Percentiles rank a stretch among this genome's conserved stretches.
These are phyloP conservation scores for Oryzias javanicus DNA, from an alignment of 2,113 vertebrate genomes.

Conservation along the genomic window DNA sequence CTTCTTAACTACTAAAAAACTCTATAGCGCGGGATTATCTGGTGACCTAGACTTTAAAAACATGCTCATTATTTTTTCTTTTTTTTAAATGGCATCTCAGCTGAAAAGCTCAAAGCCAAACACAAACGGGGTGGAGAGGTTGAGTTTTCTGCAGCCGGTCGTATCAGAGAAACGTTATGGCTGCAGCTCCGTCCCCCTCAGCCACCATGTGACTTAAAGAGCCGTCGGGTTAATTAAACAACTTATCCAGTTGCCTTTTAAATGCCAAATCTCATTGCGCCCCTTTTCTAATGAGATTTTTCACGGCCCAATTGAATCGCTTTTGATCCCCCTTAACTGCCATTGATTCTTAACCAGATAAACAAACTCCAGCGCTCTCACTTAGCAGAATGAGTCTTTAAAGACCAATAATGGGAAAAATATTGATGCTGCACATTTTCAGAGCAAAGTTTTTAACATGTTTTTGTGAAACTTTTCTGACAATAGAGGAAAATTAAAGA, in stretches of 20 bases:
- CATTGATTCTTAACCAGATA: conserved; percentile 40
- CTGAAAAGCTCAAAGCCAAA: conserved; percentile 23
- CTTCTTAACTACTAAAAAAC: too few species aligned
- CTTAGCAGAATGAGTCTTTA: conserved; percentile 20
- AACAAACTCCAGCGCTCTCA: conserved; percentile 25
- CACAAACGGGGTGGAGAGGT: conserved; percentile 27
- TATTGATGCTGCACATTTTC: conserved; percentile 40
- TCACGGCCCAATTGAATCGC: conserved; percentile 26
- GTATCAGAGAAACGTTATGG: too few species aligned
- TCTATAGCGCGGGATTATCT: too few species aligned
- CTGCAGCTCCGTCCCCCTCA: conserved; percentile 3
- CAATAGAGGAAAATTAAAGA: too few species aligned
- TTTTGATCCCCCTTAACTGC: conserved; percentile 20
- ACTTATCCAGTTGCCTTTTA: conserved; percentile 17
- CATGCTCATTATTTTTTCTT: too few species aligned
- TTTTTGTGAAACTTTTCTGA: too few species aligned
- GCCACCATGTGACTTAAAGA: conserved; percentile 6
- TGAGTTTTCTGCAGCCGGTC: neutral
- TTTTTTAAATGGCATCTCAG: conserved; percentile 11
- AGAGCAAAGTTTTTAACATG: neutral
- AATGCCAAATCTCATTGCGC: conserved; percentile 30
- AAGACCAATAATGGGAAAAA: conserved; percentile 33
- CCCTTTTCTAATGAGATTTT: conserved; percentile 24
- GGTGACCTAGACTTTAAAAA: too few species aligned
- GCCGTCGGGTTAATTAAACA: conserved; percentile 12